A percentile compares a stretch with the other conserved stretches of the same genome.
These are phyloP conservation scores for Luffia ferchaultella DNA, from an alignment of 2,888 invertebrate genomes.

Conservation along the genomic window DNA sequence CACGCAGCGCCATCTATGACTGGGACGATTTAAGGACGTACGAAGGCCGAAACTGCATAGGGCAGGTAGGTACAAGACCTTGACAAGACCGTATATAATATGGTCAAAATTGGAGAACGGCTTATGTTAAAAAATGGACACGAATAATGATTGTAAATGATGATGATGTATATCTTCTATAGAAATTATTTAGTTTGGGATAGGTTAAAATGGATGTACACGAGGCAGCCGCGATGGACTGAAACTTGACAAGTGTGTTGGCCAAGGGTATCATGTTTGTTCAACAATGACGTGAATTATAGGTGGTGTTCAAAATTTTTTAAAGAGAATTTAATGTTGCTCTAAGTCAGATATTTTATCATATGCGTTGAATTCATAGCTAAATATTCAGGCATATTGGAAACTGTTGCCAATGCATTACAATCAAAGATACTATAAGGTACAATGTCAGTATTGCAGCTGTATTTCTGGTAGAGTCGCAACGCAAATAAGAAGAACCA, in stretches of 20 bases:
- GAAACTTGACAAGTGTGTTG: slow-evolving; percentile 13
- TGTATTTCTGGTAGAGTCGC: slow-evolving; percentile 4
- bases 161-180: too few relatives aligned
- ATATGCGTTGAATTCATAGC: slow-evolving; percentile 6
- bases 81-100: too few relatives aligned
- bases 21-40: too few relatives aligned
- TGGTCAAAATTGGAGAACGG: too few relatives aligned
- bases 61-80: too few relatives aligned
- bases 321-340: slow-evolving; percentile 5
- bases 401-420: slow-evolving; percentile 8
- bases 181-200: too few relatives aligned
- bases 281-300: slow-evolving; percentile 17
- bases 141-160: too few relatives aligned
- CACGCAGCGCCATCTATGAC: too few relatives aligned
- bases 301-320: slow-evolving; percentile 13
- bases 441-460: slow-evolving; percentile 4
- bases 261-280: slow-evolving; percentile 20
- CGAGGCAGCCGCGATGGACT: too few relatives aligned
- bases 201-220: too few relatives aligned
- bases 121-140: too few relatives aligned
- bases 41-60: too few relatives aligned
- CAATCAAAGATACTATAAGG: slow-evolving; percentile 6
- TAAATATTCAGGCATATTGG: slow-evolving; percentile 9
- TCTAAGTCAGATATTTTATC: slow-evolving; percentile 3
- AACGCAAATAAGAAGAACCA: slow-evolving; percentile 5